Percentiles rank a stretch among this genome's conserved stretches.
phyloP scores from a whole-genome alignment of 2,797 vertebrate species.

The Eremophila alpestris region DNA sequence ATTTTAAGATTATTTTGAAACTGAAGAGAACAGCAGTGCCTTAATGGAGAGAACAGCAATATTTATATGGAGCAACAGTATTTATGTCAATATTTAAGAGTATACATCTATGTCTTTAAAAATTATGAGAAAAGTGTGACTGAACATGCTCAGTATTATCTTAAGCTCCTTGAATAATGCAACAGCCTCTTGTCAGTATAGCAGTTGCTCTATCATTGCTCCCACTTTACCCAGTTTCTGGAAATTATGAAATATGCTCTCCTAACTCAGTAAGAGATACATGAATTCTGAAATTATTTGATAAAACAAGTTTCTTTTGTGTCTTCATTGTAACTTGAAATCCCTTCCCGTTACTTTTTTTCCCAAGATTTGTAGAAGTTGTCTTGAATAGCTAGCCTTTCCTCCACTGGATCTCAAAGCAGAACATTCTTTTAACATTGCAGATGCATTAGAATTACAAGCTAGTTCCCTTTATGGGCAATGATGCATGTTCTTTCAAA shows the following conservation, averaged over 20 bases:
- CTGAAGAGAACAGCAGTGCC: neutral
- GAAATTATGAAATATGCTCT: neutral
- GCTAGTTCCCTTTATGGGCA: neutral
- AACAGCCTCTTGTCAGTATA: neutral
- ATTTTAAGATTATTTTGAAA: neutral
- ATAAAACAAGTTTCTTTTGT: conserved; percentile 2
- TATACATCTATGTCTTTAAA: neutral
- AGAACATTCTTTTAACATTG: neutral
- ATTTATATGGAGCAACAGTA: neutral
- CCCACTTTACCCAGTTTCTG: neutral
- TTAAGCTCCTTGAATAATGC: neutral
- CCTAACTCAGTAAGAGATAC: neutral
- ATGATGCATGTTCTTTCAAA: neutral
- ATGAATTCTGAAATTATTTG: neutral
- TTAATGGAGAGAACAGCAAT: neutral
- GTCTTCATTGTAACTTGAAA: neutral
- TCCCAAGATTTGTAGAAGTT: neutral
- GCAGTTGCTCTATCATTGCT: neutral
- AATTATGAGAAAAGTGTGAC: neutral
- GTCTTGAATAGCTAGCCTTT: neutral
- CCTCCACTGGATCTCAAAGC: neutral
- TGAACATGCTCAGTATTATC: neutral
- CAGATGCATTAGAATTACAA: neutral
- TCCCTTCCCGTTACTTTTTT: neutral
- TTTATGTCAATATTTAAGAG: neutral